Evolutionary conservation across 64 coral and sea anemone species (phyloP).

Genomic region (Pachyseris speciosa): DNA sequence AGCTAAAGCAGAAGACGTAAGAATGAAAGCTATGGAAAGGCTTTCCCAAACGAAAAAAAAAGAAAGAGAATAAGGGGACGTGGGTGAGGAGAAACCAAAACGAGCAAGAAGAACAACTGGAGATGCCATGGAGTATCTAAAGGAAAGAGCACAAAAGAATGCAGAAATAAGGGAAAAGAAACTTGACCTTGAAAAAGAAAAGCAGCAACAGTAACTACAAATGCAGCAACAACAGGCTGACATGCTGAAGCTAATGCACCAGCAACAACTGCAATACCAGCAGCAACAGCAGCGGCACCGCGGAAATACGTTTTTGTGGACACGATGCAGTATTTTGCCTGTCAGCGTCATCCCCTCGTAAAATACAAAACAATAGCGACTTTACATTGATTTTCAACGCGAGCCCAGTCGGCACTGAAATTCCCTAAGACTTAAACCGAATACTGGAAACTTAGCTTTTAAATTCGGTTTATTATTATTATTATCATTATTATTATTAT

Average conservation of each 20-base stretch:
- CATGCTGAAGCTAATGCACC: slow-evolving; percentile 5
- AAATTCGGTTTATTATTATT: too few relatives aligned
- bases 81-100: slow-evolving; percentile 39
- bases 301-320: too few relatives aligned
- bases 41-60: slow-evolving; percentile 39
- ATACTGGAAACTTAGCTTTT: too few relatives aligned
- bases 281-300: too few relatives aligned
- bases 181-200: slow-evolving; percentile 50
- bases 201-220: slow-evolving; percentile 29
- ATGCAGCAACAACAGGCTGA: slow-evolving; percentile 25
- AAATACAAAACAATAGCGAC: too few relatives aligned
- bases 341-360: too few relatives aligned
- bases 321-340: too few relatives aligned
- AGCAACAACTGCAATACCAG: too few relatives aligned
- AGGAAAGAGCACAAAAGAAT: slow-evolving; percentile 46
- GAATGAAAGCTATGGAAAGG: slow-evolving; percentile 67
- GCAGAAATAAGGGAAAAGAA: slow-evolving; percentile 60
- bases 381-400: too few relatives aligned
- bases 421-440: too few relatives aligned
- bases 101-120: slow-evolving; percentile 50
- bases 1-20: slow-evolving; percentile 48
- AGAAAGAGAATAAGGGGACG: background rate
- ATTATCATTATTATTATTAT: too few relatives aligned
- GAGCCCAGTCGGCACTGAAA: too few relatives aligned
- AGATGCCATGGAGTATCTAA: slow-evolving; percentile 66